Evolutionary conservation across 2,113 vertebrate species (phyloP).

Genomic region (Typhlomys cinereus): DNA sequence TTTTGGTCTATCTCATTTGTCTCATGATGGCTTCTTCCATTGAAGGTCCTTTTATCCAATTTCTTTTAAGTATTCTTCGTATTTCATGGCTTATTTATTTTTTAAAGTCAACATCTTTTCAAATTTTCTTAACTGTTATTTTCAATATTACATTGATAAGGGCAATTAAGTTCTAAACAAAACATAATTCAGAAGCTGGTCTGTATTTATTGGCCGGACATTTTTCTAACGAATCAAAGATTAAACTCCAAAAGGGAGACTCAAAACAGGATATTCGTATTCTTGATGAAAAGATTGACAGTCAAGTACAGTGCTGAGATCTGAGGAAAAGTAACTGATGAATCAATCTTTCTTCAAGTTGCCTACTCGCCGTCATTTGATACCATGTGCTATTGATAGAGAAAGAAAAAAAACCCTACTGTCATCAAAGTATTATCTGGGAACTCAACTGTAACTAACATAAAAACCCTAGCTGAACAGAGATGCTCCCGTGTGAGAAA

Average conservation of each 20-base stretch:
- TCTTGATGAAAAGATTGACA: neutral
- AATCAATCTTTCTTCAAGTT: neutral
- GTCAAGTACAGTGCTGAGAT: neutral
- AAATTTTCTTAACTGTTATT: constrained; percentile 46
- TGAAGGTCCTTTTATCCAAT: neutral
- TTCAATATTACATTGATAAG: neutral
- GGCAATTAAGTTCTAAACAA: neutral
- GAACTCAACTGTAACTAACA: too few species aligned
- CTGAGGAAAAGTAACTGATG: neutral
- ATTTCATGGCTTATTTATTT: neutral
- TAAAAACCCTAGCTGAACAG: too few species aligned
- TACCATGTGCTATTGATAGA: too few species aligned
- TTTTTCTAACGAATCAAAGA: constrained; percentile 42
- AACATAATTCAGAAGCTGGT: neutral
- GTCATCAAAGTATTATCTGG: too few species aligned
- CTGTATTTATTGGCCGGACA: neutral
- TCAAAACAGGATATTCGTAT: too few species aligned
- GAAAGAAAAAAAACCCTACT: too few species aligned
- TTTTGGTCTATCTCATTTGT: neutral
- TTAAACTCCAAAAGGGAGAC: neutral
- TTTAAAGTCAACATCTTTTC: neutral
- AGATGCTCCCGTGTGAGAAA: too few species aligned
- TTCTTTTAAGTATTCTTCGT: neutral
- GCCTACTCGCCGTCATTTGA: neutral
- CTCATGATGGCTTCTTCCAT: neutral